Percentiles rank a stretch among this genome's conserved stretches.
Conservation (phyloP, 2,113 vertebrate genomes). For the Lates calcarifer region DNA sequence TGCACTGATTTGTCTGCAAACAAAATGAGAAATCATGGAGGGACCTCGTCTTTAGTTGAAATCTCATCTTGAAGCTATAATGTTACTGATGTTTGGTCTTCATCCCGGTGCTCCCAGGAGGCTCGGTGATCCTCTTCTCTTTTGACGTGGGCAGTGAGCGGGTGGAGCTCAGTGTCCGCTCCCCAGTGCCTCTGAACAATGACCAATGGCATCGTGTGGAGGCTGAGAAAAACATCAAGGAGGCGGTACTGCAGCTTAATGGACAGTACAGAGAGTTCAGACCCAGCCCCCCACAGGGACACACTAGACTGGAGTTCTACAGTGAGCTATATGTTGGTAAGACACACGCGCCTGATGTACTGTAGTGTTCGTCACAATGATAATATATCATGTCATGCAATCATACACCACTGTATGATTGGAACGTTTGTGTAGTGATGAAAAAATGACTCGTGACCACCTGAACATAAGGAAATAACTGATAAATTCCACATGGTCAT, state of each 20-base stretch:
- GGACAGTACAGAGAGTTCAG: constrained; percentile 85
- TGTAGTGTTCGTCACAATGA: not conserved
- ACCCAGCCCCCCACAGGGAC: constrained; percentile 88
- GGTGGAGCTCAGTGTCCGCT: constrained; percentile 88
- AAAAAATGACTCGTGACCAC: too few relatives aligned
- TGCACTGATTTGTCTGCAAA: not conserved
- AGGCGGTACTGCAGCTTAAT: constrained; percentile 91
- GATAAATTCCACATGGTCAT: too few relatives aligned
- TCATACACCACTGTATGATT: too few relatives aligned
- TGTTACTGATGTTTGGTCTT: not conserved
- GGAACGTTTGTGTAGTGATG: too few relatives aligned
- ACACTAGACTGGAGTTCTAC: constrained; percentile 90
- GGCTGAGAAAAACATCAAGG: constrained; percentile 92
- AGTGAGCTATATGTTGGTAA: constrained; percentile 95
- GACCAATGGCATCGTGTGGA: constrained; percentile 95
- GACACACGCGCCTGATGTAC: not conserved
- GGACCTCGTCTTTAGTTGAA: not conserved
- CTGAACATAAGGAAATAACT: too few relatives aligned
- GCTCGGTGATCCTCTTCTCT: constrained; percentile 89
- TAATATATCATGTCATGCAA: not conserved
- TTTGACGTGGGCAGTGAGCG: constrained; percentile 93
- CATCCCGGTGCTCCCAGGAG: constrained; percentile 78
- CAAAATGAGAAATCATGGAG: not conserved
- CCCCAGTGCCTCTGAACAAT: constrained; percentile 88
- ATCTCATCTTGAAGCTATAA: not conserved